Evolutionary conservation across 2,888 invertebrate genomes (phyloP).

Genomic region (Schizotus pectinicornis): DNA sequence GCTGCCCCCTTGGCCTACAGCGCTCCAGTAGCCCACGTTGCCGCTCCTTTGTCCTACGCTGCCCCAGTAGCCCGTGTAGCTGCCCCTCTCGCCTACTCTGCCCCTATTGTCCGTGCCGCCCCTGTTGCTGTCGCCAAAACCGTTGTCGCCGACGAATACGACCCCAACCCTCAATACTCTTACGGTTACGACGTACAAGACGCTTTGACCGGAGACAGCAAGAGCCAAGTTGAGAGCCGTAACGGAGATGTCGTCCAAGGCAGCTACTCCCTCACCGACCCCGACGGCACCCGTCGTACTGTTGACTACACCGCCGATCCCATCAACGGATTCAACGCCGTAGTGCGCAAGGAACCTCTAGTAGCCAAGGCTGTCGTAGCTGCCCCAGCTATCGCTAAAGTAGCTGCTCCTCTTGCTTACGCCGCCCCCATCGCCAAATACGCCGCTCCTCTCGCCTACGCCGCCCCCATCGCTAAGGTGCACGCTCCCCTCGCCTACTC

Average conservation of each 20-base stretch:
- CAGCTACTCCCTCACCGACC: conserved; percentile 64
- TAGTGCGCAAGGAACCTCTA: conserved; percentile 61
- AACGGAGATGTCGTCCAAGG: conserved; percentile 68
- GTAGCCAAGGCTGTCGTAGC: conserved; percentile 53
- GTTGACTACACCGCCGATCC: conserved; percentile 50
- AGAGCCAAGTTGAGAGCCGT: conserved; percentile 69
- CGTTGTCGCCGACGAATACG: conserved; percentile 38
- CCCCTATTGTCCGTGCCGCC: conserved; percentile 19
- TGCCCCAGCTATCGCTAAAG: conserved; percentile 24
- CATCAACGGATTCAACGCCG: conserved; percentile 64
- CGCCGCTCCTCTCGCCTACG: conserved; percentile 32
- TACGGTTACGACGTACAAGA: conserved; percentile 65
- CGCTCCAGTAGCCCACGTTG: conserved; percentile 33
- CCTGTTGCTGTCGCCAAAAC: conserved; percentile 31
- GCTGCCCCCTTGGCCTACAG: neutral
- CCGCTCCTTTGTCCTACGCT: conserved; percentile 30
- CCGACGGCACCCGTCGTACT: conserved; percentile 69
- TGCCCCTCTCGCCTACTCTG: conserved; percentile 35
- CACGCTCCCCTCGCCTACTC: conserved; percentile 33
- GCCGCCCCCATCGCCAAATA: conserved; percentile 34
- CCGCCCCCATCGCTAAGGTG: conserved; percentile 24
- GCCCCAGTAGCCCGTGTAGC: neutral
- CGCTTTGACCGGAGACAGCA: conserved; percentile 63
- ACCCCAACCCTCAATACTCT: conserved; percentile 60
- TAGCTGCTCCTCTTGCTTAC: conserved; percentile 41